Conservation (phyloP, 2,888 invertebrate genomes). For the Cephalotes varians region DNA sequence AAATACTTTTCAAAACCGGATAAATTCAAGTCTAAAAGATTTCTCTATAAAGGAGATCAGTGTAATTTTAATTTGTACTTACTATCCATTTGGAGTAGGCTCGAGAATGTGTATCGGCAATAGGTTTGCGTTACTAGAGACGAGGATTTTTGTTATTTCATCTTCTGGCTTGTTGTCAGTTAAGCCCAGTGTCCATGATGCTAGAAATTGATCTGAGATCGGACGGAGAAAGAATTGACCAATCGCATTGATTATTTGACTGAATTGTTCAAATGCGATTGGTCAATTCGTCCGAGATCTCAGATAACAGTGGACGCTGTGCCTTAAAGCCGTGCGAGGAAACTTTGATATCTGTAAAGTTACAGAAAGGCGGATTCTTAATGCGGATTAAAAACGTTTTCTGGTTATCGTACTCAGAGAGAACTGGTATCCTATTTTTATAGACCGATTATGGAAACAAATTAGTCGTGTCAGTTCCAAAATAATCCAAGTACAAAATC, state of each 20-base stretch:
- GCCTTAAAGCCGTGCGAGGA: constrained; percentile 83
- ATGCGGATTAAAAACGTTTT: constrained; percentile 69
- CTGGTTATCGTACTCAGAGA: constrained; percentile 68
- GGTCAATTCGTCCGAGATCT: too few relatives aligned
- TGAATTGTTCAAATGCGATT: too few relatives aligned
- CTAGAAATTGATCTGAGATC: too few relatives aligned
- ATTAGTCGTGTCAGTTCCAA: background rate
- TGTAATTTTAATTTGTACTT: constrained; percentile 63
- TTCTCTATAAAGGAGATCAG: constrained; percentile 67
- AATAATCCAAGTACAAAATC: background rate
- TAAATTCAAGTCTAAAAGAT: constrained; percentile 84
- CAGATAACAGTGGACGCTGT: too few relatives aligned
- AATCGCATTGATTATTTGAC: too few relatives aligned
- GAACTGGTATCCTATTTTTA: background rate
- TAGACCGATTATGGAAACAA: background rate
- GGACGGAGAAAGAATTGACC: too few relatives aligned
- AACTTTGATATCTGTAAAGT: constrained; percentile 83
- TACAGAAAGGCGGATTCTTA: constrained; percentile 45
- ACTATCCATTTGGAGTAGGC: constrained; percentile 78
- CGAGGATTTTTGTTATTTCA: constrained; percentile 75
- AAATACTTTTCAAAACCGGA: constrained; percentile 82
- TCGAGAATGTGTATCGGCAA: constrained; percentile 79
- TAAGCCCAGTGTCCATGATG: too few relatives aligned
- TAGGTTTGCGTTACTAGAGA: constrained; percentile 84
- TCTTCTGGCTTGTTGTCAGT: constrained; percentile 70